These are phyloP conservation scores for Abrostola triplasia DNA, from an alignment of 2,888 invertebrate species.

Conservation along the genomic window DNA sequence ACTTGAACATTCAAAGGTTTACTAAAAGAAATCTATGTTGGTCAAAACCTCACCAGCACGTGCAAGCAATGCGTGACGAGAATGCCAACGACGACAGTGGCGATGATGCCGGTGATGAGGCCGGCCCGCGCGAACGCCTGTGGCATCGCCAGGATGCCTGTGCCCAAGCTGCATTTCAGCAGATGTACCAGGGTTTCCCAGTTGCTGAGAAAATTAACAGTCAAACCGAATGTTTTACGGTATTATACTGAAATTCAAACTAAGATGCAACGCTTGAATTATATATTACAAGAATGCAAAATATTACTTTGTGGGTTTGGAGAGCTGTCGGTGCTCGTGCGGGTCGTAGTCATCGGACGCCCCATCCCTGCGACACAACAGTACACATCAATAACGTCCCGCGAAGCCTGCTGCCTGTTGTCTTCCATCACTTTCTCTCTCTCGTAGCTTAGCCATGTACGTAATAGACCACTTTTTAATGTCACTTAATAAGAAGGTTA, in stretches of 20 bases:
- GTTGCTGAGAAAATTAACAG: conserved; percentile 88
- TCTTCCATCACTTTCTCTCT: not conserved
- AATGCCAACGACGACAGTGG: conserved; percentile 93
- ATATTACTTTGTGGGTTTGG: conserved; percentile 91
- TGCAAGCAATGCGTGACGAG: conserved; percentile 96
- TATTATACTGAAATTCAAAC: too few species aligned
- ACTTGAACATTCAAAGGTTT: not conserved
- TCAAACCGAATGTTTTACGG: not conserved
- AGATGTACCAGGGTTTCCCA: conserved; percentile 94
- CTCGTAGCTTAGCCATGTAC: too few species aligned
- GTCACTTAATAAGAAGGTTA: too few species aligned
- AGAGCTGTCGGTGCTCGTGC: conserved; percentile 88
- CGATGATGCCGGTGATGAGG: conserved; percentile 92
- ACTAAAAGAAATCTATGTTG: not conserved
- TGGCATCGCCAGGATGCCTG: conserved; percentile 98
- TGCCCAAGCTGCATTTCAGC: conserved; percentile 96
- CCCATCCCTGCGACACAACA: conserved; percentile 49
- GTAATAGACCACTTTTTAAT: too few species aligned
- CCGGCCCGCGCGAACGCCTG: conserved; percentile 96
- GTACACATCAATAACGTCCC: not conserved
- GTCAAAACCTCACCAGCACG: conserved; percentile 88
- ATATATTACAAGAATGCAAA: too few species aligned
- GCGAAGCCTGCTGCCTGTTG: too few species aligned
- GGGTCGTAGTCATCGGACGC: conserved; percentile 89
- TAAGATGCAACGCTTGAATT: too few species aligned